Conservation (phyloP, 2,113 vertebrate species). For the Bos javanicus region DNA sequence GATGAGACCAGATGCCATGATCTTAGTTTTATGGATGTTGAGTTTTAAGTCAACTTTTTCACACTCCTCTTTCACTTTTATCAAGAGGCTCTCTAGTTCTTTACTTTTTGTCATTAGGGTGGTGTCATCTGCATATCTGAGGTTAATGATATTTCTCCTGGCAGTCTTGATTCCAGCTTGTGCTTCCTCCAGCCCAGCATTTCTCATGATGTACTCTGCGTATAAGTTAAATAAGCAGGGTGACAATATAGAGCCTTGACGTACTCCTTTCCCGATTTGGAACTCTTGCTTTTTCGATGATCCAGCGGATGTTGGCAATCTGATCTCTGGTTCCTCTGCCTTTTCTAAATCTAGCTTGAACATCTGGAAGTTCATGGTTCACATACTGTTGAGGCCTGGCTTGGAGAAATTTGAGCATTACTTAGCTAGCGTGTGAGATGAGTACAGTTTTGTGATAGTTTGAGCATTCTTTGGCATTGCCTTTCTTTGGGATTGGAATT, state of each 20-base stretch:
- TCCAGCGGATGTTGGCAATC: background rate
- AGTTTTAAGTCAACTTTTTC: background rate
- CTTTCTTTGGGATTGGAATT: background rate
- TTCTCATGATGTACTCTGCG: background rate
- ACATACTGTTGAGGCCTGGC: background rate
- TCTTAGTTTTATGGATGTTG: background rate
- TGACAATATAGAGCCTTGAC: background rate
- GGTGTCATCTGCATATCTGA: background rate
- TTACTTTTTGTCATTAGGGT: background rate
- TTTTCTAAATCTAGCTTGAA: background rate
- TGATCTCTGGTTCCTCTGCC: background rate
- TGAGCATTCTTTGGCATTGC: background rate
- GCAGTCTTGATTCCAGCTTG: background rate
- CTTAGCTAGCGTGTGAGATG: background rate
- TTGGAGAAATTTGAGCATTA: background rate
- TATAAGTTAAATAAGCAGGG: background rate
- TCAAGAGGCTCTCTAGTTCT: background rate
- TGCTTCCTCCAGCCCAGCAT: background rate
- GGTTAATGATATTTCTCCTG: background rate
- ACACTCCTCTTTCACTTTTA: background rate
- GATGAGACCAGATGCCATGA: background rate
- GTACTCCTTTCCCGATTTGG: background rate
- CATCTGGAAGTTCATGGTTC: background rate
- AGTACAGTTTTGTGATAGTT: background rate
- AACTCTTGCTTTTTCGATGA: background rate